Evolutionary conservation across 2,888 invertebrate genomes (phyloP), one percentile per base, ranked within the genome.

Genomic region (Pollenia angustigena): DNA sequence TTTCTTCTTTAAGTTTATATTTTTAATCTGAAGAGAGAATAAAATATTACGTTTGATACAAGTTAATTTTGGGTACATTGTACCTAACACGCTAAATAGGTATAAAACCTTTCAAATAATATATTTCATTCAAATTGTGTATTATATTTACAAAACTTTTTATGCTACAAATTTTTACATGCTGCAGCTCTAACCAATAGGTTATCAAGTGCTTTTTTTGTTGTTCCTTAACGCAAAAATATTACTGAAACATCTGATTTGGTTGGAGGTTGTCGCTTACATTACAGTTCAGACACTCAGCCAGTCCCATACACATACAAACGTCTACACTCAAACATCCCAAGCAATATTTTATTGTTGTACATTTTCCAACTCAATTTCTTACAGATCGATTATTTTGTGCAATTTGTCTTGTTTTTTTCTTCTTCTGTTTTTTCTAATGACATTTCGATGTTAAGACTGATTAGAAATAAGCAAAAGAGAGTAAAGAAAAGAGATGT

Each of bases 371-470:
- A 54, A 54, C 56, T 46, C 44, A 64, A 60, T 75, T 69, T 75
- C 62, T 69, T 69, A 46, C 54, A 69, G 76, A 82, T 82, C 82
- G 82, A 82, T 76, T 76, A 82, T 62, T 54, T 71, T 71, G 18
- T 76, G 75, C 76, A 76, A 69, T 82, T 82, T 69, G 68, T 71
- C 40, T 60, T 75, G 52, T 46, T 32, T 50, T 48, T 52, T 32
- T 42, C 8, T n/a, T 12, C 14, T 16, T 69, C n/a, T 74, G 7
- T 58, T 44, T 44, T 14, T 64, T 60, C 50, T 72, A 81, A 64
- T 81, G 54, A 64, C 54, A 64, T 48, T 81, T 81, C 42, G 60
- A 52, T 62, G 54, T 82, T 76, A 54, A 54, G 54, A 69, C 54
- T 82, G 82, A 75, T 82, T 75, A 75, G 32, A 56, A 14, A 54